A percentile compares a stretch with the other conserved stretches of the same genome.
These are phyloP conservation scores for Prorops nasuta DNA, from an alignment of 1,140 invertebrate species.

Conservation along the genomic window DNA sequence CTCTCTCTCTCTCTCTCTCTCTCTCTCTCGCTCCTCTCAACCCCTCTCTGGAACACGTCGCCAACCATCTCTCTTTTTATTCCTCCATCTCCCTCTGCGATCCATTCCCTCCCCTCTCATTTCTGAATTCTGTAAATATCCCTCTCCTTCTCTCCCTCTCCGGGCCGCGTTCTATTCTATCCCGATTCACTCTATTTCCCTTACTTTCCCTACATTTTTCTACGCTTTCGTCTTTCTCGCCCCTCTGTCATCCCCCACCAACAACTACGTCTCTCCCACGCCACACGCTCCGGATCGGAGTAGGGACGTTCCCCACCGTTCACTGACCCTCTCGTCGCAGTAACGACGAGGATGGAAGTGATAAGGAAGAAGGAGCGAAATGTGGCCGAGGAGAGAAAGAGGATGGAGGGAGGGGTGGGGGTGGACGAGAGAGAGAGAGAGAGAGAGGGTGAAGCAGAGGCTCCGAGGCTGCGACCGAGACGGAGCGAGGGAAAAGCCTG, in stretches of 20 bases:
- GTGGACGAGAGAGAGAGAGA: slow-evolving; percentile 29
- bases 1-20: neutral
- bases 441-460: slow-evolving; percentile 11
- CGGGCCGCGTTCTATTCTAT: too few species aligned
- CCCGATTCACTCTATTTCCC: too few species aligned
- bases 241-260: slow-evolving; percentile 24
- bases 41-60: too few species aligned
- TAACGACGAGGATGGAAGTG: neutral
- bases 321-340: slow-evolving; percentile 7
- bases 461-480: neutral
- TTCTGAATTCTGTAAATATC: neutral
- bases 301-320: slow-evolving; percentile 22
- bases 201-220: too few species aligned
- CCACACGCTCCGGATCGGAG: slow-evolving; percentile 10
- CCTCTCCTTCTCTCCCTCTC: too few species aligned
- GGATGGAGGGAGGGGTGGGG: slow-evolving; percentile 15
- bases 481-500: too few species aligned
- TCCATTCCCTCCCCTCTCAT: slow-evolving; percentile 7
- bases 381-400: neutral
- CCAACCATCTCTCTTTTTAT: neutral
- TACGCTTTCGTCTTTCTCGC: slow-evolving; percentile 9
- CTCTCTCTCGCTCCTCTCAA: too few species aligned
- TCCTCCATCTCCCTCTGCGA: neutral
- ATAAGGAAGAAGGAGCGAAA: neutral
- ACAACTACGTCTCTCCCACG: slow-evolving; percentile 9